Conservation (phyloP, 2,797 vertebrate genomes). For the Euphonia xanthogaster region DNA sequence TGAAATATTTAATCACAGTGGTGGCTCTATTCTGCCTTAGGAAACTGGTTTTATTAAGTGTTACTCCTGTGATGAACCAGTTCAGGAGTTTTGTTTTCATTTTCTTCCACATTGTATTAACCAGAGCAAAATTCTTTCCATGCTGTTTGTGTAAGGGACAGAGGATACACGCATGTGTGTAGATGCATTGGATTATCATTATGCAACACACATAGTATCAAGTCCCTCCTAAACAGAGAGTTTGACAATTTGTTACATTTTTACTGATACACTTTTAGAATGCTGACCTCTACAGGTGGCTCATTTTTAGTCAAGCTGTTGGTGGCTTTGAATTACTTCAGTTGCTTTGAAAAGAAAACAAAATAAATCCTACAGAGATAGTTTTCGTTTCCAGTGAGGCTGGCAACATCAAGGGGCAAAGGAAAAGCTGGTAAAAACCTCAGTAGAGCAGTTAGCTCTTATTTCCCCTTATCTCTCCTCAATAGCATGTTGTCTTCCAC, state of each 20-base stretch:
- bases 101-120: not conserved
- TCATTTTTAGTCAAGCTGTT: not conserved
- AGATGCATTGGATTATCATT: not conserved
- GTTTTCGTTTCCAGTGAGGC: not conserved
- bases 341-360: not conserved
- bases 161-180: not conserved
- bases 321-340: not conserved
- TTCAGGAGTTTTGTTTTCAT: not conserved
- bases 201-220: not conserved
- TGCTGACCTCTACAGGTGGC: constrained; percentile 35
- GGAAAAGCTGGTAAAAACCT: not conserved
- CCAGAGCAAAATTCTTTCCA: not conserved
- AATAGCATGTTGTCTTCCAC: not conserved
- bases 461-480: not conserved
- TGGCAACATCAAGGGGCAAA: not conserved
- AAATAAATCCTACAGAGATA: not conserved
- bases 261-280: not conserved
- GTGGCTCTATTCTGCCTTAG: not conserved
- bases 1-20: not conserved
- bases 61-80: not conserved
- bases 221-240: not conserved
- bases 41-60: not conserved
- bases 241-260: not conserved
- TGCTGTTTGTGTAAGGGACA: not conserved
- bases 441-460: not conserved